Evolutionary conservation across 1,140 invertebrate species (phyloP), one percentile per base, ranked within the genome.

Genomic region (Drosophila eugracilis): DNA sequence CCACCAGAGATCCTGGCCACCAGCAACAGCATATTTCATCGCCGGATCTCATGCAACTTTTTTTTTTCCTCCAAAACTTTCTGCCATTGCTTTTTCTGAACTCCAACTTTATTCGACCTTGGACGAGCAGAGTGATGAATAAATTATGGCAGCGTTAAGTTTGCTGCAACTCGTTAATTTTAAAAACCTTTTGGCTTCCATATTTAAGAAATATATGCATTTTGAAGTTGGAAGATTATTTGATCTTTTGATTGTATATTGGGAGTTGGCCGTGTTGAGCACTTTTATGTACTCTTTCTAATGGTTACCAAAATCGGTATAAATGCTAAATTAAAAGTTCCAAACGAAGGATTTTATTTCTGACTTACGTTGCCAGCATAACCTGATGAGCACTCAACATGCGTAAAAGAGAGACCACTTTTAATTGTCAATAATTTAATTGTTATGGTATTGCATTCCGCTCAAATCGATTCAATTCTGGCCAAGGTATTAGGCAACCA

Each of bases 81-180:
- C 7, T 4, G 2, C 2, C 22, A 26, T n/a, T n/a, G n/a, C n/a
- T n/a, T 12, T 10, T 28, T 7, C 22, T 6, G 41, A 9, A 19
- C 10, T 6, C 34, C 1, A 55, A 57, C 19, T 21, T 21, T 0
- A 12, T 44, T 22, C 12, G 39, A 48, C 6, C 53, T 45, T 70
- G 52, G 53, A 72, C 62, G 30, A 69, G 67, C 62, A 49, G 14
- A 49, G 30, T 71, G 44, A 44, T 47, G 39, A 69, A 69, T 37
- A 36, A 44, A 47, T 48, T 57, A 30, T 71, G 49, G 52, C 22
- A 15, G 12, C 7, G 6, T 9, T 26, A 6, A n/a, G n/a, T n/a
- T 6, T 45, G n/a, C 22, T 3, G n/a, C 14, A 3, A 26, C 7
- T 15, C 22, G 21, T 26, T 26, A 26, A 24, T 30, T 26, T 34